Evolutionary conservation across 2,888 invertebrate species (phyloP), one percentile per base, ranked within the genome.

Genomic region (Lottia gigantea): DNA sequence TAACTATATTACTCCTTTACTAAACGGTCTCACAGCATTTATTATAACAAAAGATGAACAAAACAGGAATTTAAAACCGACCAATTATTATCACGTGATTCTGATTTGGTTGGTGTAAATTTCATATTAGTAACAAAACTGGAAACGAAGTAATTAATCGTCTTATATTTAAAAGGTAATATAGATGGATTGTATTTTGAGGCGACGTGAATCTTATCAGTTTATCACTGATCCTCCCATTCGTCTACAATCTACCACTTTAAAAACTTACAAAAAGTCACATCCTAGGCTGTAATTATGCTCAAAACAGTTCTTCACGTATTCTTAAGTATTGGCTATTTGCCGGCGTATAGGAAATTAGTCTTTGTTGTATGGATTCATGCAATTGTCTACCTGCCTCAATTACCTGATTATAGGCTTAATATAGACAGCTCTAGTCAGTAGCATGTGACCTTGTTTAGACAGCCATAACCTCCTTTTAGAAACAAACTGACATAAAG

Each of bases 341-440:
- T 40, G 40, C 40, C 11, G 11, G 40, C 7, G 40, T 40, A 40
- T 40, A 40, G 40, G 40, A 40, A 40, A 40, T 40, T 40, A 40
- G 6, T 8, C 40, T 40, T 40, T 40, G 40, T 40, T 40, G 40
- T 40, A 40, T 40, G 40, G 40, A 40, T 40, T 40, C 40, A 40
- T 40, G 40, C 40, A 40, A 40, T 40, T 40, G 40, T 40, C 11
- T 40, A 40, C 11, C 6, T 40, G 40, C 40, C 40, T 40, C 40
- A 40, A 40, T 40, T 40, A 55, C 19, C 55, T 55, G 55, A 55
- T 55, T 55, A 55, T 55, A 55, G 55, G 55, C 55, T 55, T 55
- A 55, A 8, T 19, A 19, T 14, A 55, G 55, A 55, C 55, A 55
- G 19, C 23, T 55, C 23, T 11, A 19, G 55, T 55, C 55, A 12